phyloP scores from a whole-genome alignment of 2,888 invertebrate genomes.

The Hyposoter didymator region DNA sequence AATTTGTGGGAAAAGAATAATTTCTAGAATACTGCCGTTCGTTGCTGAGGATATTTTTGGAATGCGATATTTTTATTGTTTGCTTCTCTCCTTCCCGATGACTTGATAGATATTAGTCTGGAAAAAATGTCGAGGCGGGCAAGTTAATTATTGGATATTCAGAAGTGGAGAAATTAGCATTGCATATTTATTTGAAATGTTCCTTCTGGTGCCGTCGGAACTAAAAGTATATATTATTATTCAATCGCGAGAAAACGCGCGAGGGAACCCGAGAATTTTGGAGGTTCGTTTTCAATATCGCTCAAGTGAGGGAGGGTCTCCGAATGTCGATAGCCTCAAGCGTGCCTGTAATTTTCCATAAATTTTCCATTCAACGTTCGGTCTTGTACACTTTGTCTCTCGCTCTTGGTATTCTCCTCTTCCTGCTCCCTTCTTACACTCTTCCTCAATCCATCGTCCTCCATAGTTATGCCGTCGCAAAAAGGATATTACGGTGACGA shows the following conservation, averaged over 20 bases:
- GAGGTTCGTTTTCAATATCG: slow-evolving; percentile 61
- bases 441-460: background rate
- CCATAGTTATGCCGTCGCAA: slow-evolving; percentile 23
- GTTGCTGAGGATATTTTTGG: background rate
- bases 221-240: slow-evolving; percentile 51
- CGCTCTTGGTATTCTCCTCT: background rate
- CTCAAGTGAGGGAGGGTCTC: slow-evolving; percentile 32
- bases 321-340: slow-evolving; percentile 65
- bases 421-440: background rate
- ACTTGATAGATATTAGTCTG: background rate
- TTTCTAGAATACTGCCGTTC: background rate
- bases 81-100: slow-evolving; percentile 1
- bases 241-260: slow-evolving; percentile 25
- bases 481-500: slow-evolving; percentile 40
- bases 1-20: background rate
- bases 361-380: slow-evolving; percentile 57
- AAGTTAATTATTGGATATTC: slow-evolving; percentile 57
- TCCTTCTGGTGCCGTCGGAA: slow-evolving; percentile 35
- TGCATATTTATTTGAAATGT: slow-evolving; percentile 35
- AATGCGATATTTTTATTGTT: background rate
- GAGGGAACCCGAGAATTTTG: slow-evolving; percentile 13
- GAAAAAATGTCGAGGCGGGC: background rate
- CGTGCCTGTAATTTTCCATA: slow-evolving; percentile 65
- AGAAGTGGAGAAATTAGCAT: slow-evolving; percentile 24
- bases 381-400: slow-evolving; percentile 11